Percentiles rank a stretch among this genome's conserved stretches.
Conservation (phyloP, 2,113 vertebrate species). For the Colistium nudipinnis region DNA sequence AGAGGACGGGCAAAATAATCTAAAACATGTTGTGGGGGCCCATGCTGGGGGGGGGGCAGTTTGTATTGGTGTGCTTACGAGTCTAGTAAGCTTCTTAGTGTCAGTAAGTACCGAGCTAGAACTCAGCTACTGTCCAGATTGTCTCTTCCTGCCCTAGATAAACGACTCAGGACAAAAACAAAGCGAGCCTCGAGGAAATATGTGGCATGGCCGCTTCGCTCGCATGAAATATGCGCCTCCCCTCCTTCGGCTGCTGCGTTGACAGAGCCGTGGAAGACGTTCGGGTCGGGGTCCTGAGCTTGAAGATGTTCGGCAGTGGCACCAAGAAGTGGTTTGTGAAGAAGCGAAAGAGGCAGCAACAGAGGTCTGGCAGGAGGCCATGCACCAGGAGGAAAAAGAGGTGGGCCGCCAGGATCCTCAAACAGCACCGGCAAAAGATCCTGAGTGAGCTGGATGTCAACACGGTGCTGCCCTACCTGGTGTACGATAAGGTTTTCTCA, state of each 20-base stretch:
- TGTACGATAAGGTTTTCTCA: constrained; percentile 88
- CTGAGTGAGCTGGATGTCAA: constrained; percentile 85
- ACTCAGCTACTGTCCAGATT: constrained; percentile 85
- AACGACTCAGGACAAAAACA: constrained; percentile 77
- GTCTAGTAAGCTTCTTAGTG: constrained; percentile 90
- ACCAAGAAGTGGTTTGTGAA: constrained; percentile 85
- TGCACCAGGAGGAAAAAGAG: constrained; percentile 79
- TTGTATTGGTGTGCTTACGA: constrained; percentile 83
- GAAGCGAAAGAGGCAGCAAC: constrained; percentile 74
- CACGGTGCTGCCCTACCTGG: constrained; percentile 86
- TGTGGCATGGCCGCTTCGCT: constrained; percentile 58
- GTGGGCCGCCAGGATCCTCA: constrained; percentile 82
- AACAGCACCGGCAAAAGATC: constrained; percentile 82
- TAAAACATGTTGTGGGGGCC: constrained; percentile 58
- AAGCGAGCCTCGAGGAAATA: constrained; percentile 63
- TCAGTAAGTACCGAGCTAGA: constrained; percentile 80
- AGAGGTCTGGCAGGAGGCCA: constrained; percentile 72
- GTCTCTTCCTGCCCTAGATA: constrained; percentile 80
- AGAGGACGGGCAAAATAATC: constrained; percentile 28
- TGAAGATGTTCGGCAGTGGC: constrained; percentile 85
- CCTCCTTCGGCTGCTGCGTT: constrained; percentile 63
- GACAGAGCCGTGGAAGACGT: constrained; percentile 62
- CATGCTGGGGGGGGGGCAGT: constrained; percentile 63
- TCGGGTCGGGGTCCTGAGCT: constrained; percentile 55
- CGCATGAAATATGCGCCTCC: constrained; percentile 76